These are phyloP conservation scores for Martes martes DNA, from an alignment of 2,113 vertebrate genomes.

Conservation along the genomic window DNA sequence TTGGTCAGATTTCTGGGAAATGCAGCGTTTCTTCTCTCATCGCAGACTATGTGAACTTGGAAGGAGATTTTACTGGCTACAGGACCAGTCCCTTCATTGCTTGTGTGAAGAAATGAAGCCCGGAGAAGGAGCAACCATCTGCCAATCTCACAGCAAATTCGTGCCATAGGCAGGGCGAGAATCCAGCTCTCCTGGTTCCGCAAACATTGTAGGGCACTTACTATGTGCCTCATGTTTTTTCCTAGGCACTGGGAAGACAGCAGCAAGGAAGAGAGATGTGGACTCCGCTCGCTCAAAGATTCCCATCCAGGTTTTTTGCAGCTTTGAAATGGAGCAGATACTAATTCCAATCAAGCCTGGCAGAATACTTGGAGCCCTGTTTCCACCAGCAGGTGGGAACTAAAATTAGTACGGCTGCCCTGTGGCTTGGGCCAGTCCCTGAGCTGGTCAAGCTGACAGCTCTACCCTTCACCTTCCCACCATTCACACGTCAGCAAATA, in stretches of 20 bases:
- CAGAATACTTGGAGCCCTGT: conserved; percentile 10
- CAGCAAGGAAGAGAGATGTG: not conserved
- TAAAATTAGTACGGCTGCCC: conserved; percentile 59
- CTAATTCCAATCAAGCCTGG: conserved; percentile 54
- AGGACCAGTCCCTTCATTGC: not conserved
- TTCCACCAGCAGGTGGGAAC: conserved; percentile 55
- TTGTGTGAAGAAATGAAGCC: not conserved
- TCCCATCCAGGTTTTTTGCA: not conserved
- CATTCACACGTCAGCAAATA: not conserved
- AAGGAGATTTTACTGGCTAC: not conserved
- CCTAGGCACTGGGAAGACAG: not conserved
- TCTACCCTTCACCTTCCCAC: not conserved
- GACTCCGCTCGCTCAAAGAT: not conserved
- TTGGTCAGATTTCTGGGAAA: not conserved
- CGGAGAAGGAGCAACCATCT: not conserved
- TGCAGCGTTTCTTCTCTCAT: not conserved
- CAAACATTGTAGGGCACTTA: not conserved
- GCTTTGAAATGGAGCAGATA: conserved; percentile 32
- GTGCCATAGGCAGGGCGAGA: not conserved
- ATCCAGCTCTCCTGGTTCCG: not conserved
- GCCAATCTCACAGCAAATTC: not conserved
- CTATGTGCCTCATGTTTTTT: not conserved
- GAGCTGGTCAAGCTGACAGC: not conserved
- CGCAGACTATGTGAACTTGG: not conserved
- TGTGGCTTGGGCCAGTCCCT: not conserved